phyloP scores from a whole-genome alignment of 2,888 invertebrate species.

The Tipula vernalis region DNA sequence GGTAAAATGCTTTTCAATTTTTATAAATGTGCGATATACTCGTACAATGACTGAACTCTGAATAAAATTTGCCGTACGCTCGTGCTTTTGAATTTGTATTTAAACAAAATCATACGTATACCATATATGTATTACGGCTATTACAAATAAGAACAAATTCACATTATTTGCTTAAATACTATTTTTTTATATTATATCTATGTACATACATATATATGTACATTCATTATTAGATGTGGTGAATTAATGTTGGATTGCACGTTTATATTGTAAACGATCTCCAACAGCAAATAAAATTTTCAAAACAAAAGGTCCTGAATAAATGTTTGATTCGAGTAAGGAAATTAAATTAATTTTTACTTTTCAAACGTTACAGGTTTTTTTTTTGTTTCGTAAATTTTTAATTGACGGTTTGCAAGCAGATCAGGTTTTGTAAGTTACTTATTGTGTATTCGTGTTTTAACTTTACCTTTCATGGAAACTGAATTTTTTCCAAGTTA shows the following conservation, averaged over 20 bases:
- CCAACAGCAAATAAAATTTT: too few relatives aligned
- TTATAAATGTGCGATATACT: background rate
- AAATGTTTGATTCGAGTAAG: too few relatives aligned
- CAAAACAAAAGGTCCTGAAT: too few relatives aligned
- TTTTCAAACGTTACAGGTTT: too few relatives aligned
- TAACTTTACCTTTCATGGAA: too few relatives aligned
- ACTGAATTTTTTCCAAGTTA: too few relatives aligned
- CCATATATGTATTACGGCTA: background rate
- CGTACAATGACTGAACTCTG: background rate
- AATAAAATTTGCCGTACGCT: background rate
- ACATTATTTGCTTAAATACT: background rate
- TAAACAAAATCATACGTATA: background rate
- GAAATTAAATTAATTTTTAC: too few relatives aligned
- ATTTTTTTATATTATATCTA: background rate
- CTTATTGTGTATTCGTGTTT: too few relatives aligned
- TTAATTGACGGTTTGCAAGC: too few relatives aligned
- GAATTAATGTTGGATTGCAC: background rate
- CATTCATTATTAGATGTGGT: background rate
- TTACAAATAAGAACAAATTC: background rate
- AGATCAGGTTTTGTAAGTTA: too few relatives aligned
- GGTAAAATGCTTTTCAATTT: background rate
- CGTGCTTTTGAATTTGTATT: background rate
- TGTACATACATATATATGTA: background rate
- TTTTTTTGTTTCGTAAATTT: too few relatives aligned
- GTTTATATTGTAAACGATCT: background rate